Percentiles rank a stretch among this genome's conserved stretches.
Evolutionary conservation across 2,797 vertebrate species (phyloP).

Genomic region (Anguilla pacifica): DNA sequence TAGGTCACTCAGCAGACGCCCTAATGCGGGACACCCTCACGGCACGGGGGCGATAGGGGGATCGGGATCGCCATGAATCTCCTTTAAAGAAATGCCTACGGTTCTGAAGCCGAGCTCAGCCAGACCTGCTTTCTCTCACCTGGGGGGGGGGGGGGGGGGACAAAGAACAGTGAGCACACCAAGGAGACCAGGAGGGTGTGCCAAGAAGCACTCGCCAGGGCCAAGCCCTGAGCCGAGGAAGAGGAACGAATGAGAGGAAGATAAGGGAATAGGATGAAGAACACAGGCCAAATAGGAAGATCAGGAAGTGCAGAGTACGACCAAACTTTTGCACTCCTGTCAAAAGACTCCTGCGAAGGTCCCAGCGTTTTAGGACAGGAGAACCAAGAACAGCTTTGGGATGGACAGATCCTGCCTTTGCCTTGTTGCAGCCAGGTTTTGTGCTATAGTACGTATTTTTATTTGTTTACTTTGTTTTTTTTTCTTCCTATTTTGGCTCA

Average conservation of each 20-base stretch:
- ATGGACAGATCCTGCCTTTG: not conserved
- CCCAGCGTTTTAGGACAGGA: not conserved
- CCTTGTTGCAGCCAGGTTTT: no score
- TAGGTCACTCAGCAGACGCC: not conserved
- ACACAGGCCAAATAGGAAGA: constrained; percentile 15
- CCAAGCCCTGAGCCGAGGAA: not conserved
- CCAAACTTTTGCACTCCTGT: not conserved
- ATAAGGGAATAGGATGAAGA: not conserved
- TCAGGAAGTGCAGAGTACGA: not conserved
- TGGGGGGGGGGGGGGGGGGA: not conserved
- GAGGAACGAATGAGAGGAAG: not conserved
- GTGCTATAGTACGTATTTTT: no score
- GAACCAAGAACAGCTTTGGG: not conserved
- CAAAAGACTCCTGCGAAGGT: not conserved
- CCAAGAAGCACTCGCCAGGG: not conserved
- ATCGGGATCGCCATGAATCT: no score
- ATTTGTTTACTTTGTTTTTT: no score
- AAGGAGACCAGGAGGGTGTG: not conserved
- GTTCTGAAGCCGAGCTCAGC: not conserved
- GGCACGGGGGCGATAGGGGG: not conserved
- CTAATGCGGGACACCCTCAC: not conserved
- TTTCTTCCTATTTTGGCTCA: no score
- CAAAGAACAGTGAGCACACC: not conserved
- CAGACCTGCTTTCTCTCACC: not conserved
- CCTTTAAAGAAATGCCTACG: no score